Evolutionary conservation across 2,797 vertebrate species (phyloP), one percentile per base, ranked within the genome.

Genomic region (Antennarius maculatus): DNA sequence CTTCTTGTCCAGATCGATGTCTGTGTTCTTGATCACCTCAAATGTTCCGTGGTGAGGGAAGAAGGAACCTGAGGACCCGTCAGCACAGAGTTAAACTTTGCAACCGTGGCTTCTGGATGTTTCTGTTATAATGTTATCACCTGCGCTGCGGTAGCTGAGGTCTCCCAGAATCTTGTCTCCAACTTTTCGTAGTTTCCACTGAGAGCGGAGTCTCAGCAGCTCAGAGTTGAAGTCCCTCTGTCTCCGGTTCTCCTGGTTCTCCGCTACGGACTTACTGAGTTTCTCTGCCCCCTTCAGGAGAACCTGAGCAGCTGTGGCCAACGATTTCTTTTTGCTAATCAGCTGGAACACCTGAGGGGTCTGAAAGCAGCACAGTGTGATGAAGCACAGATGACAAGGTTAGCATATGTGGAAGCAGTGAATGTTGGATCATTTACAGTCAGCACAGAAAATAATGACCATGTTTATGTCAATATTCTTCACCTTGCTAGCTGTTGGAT

Each of bases 21-120:
- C 98, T 9, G 97, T 99, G 91, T 99, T 99, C 91, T 99, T 99
- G 85, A 99, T 96, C 55, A 99, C 97, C 85, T 99, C 98, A 88
- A 99, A 99, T 0, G 96, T 99, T 50, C 97, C 98, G 0, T 97
- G 96, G 84, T 99, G 98, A 74, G 96, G 96, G 83, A 98, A 99
- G 58, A 99, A 93, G 34, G 97, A 99, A 3, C 97, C 97, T 99
- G 79, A 5, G 27, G 57, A 15, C 4, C 39, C 9, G 3, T 41
- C n/a, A 58, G 29, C 8, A 18, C 12, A 27, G 18, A 6, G 8
- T 34, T 13, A 61, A 41, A 5, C 42, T n/a, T 6, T n/a, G 6
- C 43, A 7, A 5, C 7, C 3, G 14, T 6, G 15, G n/a, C 4
- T 6, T 2, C n/a, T n/a, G 15, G 1, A 55, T 23, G 14, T 10